These are phyloP conservation scores for Mamestra configurata DNA, from an alignment of 1,140 invertebrate species.

Conservation along the genomic window DNA sequence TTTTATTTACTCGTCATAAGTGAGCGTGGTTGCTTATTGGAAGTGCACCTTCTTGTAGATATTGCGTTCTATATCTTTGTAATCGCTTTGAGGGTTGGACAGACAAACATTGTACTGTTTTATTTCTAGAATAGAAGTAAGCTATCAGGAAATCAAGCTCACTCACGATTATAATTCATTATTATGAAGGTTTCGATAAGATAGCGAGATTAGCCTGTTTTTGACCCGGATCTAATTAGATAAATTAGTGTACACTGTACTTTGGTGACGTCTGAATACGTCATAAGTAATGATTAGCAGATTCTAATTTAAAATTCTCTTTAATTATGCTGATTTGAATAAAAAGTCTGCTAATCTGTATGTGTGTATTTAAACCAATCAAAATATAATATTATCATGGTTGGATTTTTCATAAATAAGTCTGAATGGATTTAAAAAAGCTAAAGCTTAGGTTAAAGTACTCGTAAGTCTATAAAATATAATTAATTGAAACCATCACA, in stretches of 20 bases:
- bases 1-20: constrained; percentile 1
- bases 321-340: no score
- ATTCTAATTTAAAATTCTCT: no score
- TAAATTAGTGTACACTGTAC: background rate
- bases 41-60: background rate
- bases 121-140: background rate
- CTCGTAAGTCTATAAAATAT: no score
- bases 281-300: no score
- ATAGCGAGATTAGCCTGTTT: background rate
- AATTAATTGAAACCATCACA: no score
- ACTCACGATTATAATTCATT: background rate
- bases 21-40: background rate
- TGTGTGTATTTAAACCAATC: no score
- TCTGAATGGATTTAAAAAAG: no score
- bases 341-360: no score
- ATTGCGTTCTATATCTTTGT: background rate
- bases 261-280: no score
- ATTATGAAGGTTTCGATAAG: background rate
- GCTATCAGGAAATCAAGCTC: background rate
- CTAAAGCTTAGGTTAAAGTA: no score
- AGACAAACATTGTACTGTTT: background rate
- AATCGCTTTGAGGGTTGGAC: background rate
- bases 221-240: background rate
- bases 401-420: no score
- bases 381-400: no score